Base-by-base conservation (phyloP, 2,888 invertebrate species). In the Stramonita haemastoma region DNA sequence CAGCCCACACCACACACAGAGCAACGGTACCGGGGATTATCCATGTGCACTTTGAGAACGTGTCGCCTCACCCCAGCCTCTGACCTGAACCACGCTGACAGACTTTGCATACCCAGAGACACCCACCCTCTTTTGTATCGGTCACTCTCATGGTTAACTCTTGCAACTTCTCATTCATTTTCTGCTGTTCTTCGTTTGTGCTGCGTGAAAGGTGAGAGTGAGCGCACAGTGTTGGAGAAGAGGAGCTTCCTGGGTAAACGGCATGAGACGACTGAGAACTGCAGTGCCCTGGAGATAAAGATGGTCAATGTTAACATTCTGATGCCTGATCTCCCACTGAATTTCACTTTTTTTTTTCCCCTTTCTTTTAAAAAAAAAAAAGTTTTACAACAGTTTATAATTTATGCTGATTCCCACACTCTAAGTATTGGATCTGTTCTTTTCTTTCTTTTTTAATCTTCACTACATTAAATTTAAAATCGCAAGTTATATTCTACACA, bases 1-100 rank as follows among this genome's bases (percentile, higher is more conserved):
- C 79, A 88, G 34, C 88, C 88, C n/a, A 60, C 34, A n/a, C 88
- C 88, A 34, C 88, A 88, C 46, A 77, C 32, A 15, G 19, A n/a
- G 34, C 88, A 88, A 11, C 79, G 77, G 34, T 81, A 79, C 56
- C 29, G 26, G 85, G 85, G 85, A 6, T 57, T 11, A 29, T 85
- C 57, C 85, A 85, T 85, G 57, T 85, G 85, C 57, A 85, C 56
- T 57, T 85, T 85, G 19, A n/a, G 85, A 15, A 85, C 85, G 19
- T 85, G 85, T 15, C 85, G 85, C 15, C 57, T 46, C 57, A 85
- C 46, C 17, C 85, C 85, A 2, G 85, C 56, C 5, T 56, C 57
- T 4, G 85, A 57, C 5, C 57, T 57, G 29, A 85, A 85, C 56
- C n/a, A 85, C 85, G 85, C 57, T 57, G 85, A 29, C 85, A 85